phyloP scores from a whole-genome alignment of 2,113 vertebrate species.

The Sus scrofa region T2T-Sscrofa CM000824.6:146066501-146067000 shows the following conservation, averaged over 20 bases:
- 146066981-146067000: neutral
- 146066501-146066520: neutral
- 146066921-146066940: neutral
- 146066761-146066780: neutral
- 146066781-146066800: neutral
- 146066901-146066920: neutral
- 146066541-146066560: slow-evolving; percentile 13
- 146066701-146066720: neutral
- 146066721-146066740: neutral
- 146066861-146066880: neutral
- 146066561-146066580: slow-evolving; percentile 12
- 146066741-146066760: neutral
- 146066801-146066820: neutral
- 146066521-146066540: neutral
- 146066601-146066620: neutral
- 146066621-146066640: neutral
- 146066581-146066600: neutral
- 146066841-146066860: neutral
- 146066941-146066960: neutral
- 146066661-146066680: neutral
- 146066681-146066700: neutral
- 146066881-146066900: neutral
- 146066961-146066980: neutral
- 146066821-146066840: neutral
- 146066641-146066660: neutral